A percentile compares a stretch with the other conserved stretches of the same genome.
Evolutionary conservation across 2,797 vertebrate genomes (phyloP).

Genomic region (Carapus acus): DNA sequence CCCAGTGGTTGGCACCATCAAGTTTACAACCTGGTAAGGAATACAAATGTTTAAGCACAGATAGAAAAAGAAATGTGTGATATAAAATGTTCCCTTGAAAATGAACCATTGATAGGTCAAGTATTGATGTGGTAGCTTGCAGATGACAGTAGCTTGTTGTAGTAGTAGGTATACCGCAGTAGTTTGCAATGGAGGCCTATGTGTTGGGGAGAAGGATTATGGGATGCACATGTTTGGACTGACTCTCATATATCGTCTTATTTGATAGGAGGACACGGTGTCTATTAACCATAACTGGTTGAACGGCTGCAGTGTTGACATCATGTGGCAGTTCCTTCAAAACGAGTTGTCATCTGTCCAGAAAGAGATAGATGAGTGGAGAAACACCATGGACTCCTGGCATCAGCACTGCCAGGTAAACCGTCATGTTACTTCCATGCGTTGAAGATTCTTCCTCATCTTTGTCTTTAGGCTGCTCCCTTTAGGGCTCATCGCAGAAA

Average conservation of each 20-base stretch:
- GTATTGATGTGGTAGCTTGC: too few relatives aligned
- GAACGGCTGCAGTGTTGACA: slow-evolving; percentile 89
- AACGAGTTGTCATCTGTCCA: slow-evolving; percentile 84
- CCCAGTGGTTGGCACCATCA: slow-evolving; percentile 98
- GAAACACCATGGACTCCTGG: slow-evolving; percentile 84
- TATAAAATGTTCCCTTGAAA: neutral
- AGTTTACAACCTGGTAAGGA: slow-evolving; percentile 91
- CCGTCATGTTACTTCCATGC: too few relatives aligned
- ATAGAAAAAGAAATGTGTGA: slow-evolving; percentile 30
- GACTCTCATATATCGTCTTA: too few relatives aligned
- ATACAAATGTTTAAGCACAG: neutral
- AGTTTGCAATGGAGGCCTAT: too few relatives aligned
- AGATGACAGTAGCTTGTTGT: too few relatives aligned
- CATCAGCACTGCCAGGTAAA: slow-evolving; percentile 96
- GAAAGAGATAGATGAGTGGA: slow-evolving; percentile 85
- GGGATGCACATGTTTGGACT: neutral
- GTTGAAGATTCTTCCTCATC: too few relatives aligned
- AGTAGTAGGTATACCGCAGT: too few relatives aligned
- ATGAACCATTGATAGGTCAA: too few relatives aligned
- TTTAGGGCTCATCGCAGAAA: too few relatives aligned
- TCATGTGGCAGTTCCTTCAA: slow-evolving; percentile 93
- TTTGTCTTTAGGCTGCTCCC: too few relatives aligned
- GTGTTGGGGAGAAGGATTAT: too few relatives aligned
- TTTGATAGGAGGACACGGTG: slow-evolving; percentile 88
- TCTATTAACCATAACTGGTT: slow-evolving; percentile 99